Evolutionary conservation across 2,113 vertebrate genomes (phyloP).

Genomic region (Coryphaenoides rupestris): DNA sequence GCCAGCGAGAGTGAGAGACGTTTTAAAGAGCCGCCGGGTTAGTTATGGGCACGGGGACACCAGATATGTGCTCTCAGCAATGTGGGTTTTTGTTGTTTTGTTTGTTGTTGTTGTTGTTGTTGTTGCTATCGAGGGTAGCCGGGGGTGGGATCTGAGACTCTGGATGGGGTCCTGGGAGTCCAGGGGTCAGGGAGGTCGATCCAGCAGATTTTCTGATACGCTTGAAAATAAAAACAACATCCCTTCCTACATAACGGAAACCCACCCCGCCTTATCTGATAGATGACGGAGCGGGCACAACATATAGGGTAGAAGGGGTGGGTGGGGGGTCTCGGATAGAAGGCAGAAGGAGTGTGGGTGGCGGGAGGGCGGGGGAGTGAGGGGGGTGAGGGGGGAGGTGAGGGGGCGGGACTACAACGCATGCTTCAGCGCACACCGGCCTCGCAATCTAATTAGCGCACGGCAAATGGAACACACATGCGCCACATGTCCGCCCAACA

Average conservation of each 20-base stretch:
- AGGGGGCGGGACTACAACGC: constrained; percentile 45
- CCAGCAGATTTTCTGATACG: constrained; percentile 40
- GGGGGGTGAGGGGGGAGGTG: background rate
- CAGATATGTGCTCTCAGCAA: background rate
- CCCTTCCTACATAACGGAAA: constrained; percentile 70
- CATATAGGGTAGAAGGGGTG: constrained; percentile 18
- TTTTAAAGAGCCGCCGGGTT: too few relatives aligned
- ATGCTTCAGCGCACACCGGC: constrained; percentile 66
- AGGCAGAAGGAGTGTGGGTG: constrained; percentile 1
- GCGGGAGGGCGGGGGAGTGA: too few relatives aligned
- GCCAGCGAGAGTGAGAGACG: too few relatives aligned
- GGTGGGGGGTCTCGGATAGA: background rate
- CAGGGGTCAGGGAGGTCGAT: constrained; percentile 22
- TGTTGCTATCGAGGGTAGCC: constrained; percentile 46
- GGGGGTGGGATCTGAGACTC: constrained; percentile 49
- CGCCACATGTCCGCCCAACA: constrained; percentile 66
- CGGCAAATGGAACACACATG: constrained; percentile 76
- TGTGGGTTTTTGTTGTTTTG: constrained; percentile 12
- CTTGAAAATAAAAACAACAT: constrained; percentile 60
- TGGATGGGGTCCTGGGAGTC: too few relatives aligned
- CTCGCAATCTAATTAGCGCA: constrained; percentile 76
- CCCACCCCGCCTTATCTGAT: constrained; percentile 74
- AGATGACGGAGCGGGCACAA: constrained; percentile 51
- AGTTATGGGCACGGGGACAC: background rate
- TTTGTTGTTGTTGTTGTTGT: background rate